These are phyloP conservation scores for Turritopsis rubra DNA, from an alignment of 30 jellyfish, hydroid and myxozoan genomes.

Conservation along the genomic window DNA sequence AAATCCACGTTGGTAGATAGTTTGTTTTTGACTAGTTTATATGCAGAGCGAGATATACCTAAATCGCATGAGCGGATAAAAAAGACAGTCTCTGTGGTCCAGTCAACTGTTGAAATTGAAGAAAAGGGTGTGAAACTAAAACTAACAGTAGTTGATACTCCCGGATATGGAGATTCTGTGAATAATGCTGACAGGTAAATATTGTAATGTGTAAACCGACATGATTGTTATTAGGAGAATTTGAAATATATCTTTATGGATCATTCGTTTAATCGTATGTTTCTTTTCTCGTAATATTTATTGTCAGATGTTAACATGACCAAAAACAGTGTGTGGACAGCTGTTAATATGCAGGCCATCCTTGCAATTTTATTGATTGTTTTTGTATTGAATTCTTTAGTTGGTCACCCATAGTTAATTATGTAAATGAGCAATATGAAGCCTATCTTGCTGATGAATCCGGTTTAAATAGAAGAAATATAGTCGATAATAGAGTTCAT, in stretches of 20 bases:
- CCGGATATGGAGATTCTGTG: slow-evolving; percentile 48
- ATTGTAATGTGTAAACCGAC: background rate
- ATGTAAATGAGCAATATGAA: slow-evolving; percentile 43
- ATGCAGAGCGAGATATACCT: slow-evolving; percentile 63
- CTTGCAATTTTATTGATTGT: too few species aligned
- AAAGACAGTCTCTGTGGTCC: slow-evolving; percentile 31
- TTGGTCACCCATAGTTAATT: slow-evolving; percentile 37
- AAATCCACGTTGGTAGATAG: slow-evolving; percentile 89
- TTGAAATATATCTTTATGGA: background rate
- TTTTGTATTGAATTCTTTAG: slow-evolving; percentile 1
- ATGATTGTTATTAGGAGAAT: background rate
- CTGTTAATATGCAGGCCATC: too few species aligned
- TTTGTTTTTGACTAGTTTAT: slow-evolving; percentile 76
- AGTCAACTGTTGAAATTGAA: slow-evolving; percentile 54
- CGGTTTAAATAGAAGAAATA: slow-evolving; percentile 53
- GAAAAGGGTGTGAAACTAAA: slow-evolving; percentile 45
- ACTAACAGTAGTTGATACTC: slow-evolving; percentile 54
- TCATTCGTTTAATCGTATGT: background rate
- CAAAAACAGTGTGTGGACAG: too few species aligned
- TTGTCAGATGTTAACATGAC: too few species aligned
- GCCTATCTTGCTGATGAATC: slow-evolving; percentile 55
- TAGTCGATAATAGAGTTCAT: slow-evolving; percentile 53
- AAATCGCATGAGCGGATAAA: slow-evolving; percentile 27
- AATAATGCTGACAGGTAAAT: slow-evolving; percentile 43
- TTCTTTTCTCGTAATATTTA: too few species aligned